These are phyloP conservation scores for Etheostoma perlongum DNA, from an alignment of 2,797 vertebrate species.

Conservation along the genomic window DNA sequence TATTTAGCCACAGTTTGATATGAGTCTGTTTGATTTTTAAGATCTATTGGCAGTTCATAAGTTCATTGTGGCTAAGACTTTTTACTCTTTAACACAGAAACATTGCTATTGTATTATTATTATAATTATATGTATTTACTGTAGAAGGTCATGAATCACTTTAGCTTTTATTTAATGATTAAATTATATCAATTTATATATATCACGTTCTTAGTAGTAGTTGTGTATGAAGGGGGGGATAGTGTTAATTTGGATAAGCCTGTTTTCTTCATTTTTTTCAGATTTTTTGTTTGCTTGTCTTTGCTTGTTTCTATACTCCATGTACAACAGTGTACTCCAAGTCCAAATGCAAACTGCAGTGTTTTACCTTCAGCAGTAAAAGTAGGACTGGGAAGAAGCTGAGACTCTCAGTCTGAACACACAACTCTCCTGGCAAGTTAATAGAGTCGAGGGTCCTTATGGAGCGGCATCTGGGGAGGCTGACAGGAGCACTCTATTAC, in stretches of 20 bases:
- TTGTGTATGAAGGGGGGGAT: neutral
- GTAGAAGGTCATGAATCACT: neutral
- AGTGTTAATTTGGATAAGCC: neutral
- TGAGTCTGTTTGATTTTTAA: neutral
- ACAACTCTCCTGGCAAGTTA: slow-evolving; percentile 68
- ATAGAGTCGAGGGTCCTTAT: slow-evolving; percentile 74
- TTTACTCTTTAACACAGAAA: neutral
- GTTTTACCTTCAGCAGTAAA: slow-evolving; percentile 30
- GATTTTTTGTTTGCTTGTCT: neutral
- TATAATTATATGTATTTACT: neutral
- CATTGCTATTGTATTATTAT: neutral
- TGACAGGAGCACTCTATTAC: slow-evolving; percentile 85
- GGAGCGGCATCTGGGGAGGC: slow-evolving; percentile 82
- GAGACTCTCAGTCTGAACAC: slow-evolving; percentile 52
- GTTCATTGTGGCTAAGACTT: neutral
- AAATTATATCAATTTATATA: neutral
- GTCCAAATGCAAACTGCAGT: neutral
- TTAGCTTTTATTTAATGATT: neutral
- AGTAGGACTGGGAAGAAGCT: slow-evolving; percentile 17
- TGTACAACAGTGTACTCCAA: neutral
- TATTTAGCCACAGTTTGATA: neutral
- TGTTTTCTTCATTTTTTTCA: neutral
- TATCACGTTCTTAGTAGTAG: neutral
- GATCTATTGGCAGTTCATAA: neutral
- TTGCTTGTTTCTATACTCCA: neutral